Evolutionary conservation across 2,888 invertebrate species (phyloP).

Genomic region (Polyploca ridens): DNA sequence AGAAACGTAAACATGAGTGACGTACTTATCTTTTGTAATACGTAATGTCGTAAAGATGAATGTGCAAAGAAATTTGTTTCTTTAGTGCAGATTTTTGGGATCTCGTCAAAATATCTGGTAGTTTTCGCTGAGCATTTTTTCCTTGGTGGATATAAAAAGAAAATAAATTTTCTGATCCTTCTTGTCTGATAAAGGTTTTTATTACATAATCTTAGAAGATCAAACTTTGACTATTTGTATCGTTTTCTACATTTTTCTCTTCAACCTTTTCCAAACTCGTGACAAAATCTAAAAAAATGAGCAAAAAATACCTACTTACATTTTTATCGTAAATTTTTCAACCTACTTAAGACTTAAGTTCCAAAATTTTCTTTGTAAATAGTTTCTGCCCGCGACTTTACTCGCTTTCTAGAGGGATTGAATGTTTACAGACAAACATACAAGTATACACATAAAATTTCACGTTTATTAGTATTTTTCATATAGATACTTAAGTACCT

Average conservation of each 20-base stretch:
- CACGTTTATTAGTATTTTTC: no score
- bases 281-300: no score
- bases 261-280: no score
- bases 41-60: slow-evolving; percentile 74
- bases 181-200: slow-evolving; percentile 1
- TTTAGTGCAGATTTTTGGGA: slow-evolving; percentile 39
- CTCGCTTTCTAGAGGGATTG: no score
- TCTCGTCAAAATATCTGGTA: slow-evolving; percentile 18
- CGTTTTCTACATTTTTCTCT: no score
- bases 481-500: background rate
- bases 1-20: slow-evolving; percentile 75
- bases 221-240: background rate
- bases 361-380: no score
- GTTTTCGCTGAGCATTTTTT: slow-evolving; percentile 12
- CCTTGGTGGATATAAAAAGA: slow-evolving; percentile 15
- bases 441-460: no score
- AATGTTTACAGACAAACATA: no score
- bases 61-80: slow-evolving; percentile 50
- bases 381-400: no score
- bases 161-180: slow-evolving; percentile 12
- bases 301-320: no score
- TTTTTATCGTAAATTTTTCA: no score
- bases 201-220: background rate
- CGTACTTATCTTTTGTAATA: slow-evolving; percentile 73
- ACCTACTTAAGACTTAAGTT: no score